Evolutionary conservation across 2,113 vertebrate species (phyloP), one percentile per base, ranked within the genome.

Genomic region (Psettodes erumei): DNA sequence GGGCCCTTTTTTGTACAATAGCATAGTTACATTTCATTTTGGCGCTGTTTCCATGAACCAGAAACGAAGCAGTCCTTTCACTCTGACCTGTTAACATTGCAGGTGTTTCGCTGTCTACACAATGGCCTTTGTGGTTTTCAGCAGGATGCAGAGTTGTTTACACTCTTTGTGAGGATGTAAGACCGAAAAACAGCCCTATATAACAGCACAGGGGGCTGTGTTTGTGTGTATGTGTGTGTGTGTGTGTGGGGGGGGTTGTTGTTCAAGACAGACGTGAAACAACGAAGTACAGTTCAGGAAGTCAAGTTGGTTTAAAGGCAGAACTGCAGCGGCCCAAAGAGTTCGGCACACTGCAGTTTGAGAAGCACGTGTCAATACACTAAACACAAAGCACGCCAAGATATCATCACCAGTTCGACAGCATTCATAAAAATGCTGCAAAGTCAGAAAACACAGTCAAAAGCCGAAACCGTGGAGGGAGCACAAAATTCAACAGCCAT

Each of bases 81-180:
- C 47, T 13, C 1, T 2, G 5, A 3, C 10, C 23, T 47, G 10
- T 50, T 50, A 25, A 15, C 21, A 3, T 11, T 50, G 21, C 23
- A 25, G 47, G 10, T 0, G 25, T 50, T 12, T 50, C 10, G 18
- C 3, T 10, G 38, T 45, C 19, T 45, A 45, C 18, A 40, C 40
- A 58, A 21, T 9, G 33, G 32, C 25, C 25, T 2, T 1, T 60
- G 55, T 60, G 55, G 69, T 71, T 28, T 59, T 37, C 42, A 0
- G 69, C 43, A 51, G 23, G 27, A 40, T 60, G 55, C 47, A 28
- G 58, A 71, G 18, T 32, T 47, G 43, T 30, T 69, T 56, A n/a
- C 28, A 56, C 53, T 19, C 18, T n/a, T 21, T 10, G n/a, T 16
- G 2, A 42, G 16, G 40, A 18, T 18, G n/a, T 42, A 4, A 42